A percentile compares a stretch with the other conserved stretches of the same genome.
phyloP scores from a whole-genome alignment of 64 coral and sea anemone genomes.

The Pocillopora damicornis region DNA sequence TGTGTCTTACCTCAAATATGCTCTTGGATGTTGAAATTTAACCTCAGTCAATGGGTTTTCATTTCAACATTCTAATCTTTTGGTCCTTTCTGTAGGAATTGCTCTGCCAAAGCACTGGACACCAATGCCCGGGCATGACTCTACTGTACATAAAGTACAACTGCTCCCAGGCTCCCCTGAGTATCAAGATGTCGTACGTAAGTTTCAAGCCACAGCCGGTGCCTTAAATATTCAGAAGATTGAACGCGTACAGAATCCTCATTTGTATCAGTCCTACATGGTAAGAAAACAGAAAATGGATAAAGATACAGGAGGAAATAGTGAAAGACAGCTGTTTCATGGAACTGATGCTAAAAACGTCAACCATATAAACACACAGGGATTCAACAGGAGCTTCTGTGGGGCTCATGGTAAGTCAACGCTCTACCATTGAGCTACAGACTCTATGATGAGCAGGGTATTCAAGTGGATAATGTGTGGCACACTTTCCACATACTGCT shows the following conservation, averaged over 20 bases:
- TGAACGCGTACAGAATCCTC: conserved; percentile 53
- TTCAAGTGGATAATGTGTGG: no score
- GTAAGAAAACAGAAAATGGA: conserved; percentile 46
- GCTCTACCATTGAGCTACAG: no score
- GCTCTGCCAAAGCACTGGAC: conserved; percentile 28
- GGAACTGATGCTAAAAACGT: conserved; percentile 24
- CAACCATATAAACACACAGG: conserved; percentile 13
- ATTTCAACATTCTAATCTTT: neutral
- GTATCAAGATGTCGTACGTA: conserved; percentile 7
- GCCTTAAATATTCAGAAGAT: neutral
- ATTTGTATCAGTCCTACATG: conserved; percentile 29
- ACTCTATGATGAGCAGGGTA: neutral
- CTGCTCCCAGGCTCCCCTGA: neutral
- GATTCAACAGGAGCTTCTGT: conserved; percentile 52
- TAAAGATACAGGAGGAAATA: conserved; percentile 45
- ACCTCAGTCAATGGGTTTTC: no score
- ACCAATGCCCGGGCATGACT: conserved; percentile 39
- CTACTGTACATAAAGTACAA: conserved; percentile 16
- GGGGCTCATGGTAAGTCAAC: conserved; percentile 21
- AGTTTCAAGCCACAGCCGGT: conserved; percentile 10
- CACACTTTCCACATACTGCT: no score
- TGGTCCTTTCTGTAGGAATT: neutral
- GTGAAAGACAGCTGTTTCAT: conserved; percentile 39
- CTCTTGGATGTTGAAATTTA: no score
- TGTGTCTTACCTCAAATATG: no score